A percentile compares a stretch with the other conserved stretches of the same genome.
Evolutionary conservation across 2,797 vertebrate species (phyloP).

Genomic region (Pelobates cultripes): DNA sequence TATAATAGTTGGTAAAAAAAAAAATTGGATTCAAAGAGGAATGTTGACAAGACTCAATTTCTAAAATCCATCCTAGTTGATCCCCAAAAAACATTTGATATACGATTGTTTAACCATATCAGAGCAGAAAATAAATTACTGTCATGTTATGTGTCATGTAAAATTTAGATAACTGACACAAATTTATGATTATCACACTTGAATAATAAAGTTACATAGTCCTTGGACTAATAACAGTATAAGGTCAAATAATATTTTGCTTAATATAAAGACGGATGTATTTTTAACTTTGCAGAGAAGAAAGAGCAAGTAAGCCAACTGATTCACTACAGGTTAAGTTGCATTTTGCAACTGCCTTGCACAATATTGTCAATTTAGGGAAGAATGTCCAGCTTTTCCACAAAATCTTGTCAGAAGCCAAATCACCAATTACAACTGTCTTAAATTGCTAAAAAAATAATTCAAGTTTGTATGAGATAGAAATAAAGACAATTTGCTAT

Average conservation of each 20-base stretch:
- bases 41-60: slow-evolving; percentile 24
- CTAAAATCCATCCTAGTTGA: slow-evolving; percentile 24
- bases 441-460: no score
- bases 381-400: no score
- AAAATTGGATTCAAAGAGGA: slow-evolving; percentile 14
- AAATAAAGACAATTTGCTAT: no score
- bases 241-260: not conserved
- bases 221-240: slow-evolving; percentile 8
- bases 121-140: slow-evolving; percentile 15
- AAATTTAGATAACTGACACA: slow-evolving; percentile 31
- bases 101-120: slow-evolving; percentile 19
- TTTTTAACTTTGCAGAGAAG: no score
- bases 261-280: no score
- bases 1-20: slow-evolving; percentile 19
- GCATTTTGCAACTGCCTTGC: no score
- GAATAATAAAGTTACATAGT: slow-evolving; percentile 7
- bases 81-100: slow-evolving; percentile 11
- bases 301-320: no score
- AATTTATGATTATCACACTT: slow-evolving; percentile 28
- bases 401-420: no score
- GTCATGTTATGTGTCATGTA: slow-evolving; percentile 21
- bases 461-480: no score
- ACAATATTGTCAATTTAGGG: no score
- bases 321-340: no score
- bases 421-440: no score